These are phyloP conservation scores for Prochilodus magdalenae DNA, from an alignment of 2,113 vertebrate species.

Conservation along the genomic window DNA sequence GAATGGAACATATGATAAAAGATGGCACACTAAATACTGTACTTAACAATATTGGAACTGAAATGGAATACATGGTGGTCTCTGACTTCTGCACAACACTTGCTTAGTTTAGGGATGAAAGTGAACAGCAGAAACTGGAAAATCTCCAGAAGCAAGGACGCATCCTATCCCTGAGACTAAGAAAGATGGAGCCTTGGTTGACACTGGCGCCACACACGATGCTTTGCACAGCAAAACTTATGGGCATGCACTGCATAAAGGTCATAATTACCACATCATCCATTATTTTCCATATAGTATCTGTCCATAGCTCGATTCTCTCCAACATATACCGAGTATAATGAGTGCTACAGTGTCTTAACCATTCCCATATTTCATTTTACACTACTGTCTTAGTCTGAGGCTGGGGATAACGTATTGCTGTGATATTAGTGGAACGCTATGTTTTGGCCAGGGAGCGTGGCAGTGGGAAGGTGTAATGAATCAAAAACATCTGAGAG, in stretches of 20 bases:
- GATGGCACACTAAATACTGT: too few species aligned
- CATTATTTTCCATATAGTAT: background rate
- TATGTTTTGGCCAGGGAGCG: constrained; percentile 45
- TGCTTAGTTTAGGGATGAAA: background rate
- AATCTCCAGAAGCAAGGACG: background rate
- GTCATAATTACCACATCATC: constrained; percentile 1
- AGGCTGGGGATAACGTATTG: constrained; percentile 28
- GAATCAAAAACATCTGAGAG: constrained; percentile 39
- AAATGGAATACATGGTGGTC: too few species aligned
- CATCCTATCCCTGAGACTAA: background rate
- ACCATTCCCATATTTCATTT: constrained; percentile 17
- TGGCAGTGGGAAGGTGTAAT: constrained; percentile 34
- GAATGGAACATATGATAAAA: too few species aligned
- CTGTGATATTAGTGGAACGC: constrained; percentile 29
- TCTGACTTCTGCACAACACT: too few species aligned
- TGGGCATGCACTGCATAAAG: background rate
- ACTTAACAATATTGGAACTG: too few species aligned
- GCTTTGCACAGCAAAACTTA: background rate
- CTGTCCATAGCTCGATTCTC: background rate
- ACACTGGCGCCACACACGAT: background rate
- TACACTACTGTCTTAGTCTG: constrained; percentile 30
- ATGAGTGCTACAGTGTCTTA: background rate
- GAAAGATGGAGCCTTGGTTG: background rate
- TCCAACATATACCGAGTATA: background rate
- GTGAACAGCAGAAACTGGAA: background rate